These are phyloP conservation scores for Rugalucina vietnamica DNA, from an alignment of 2,888 invertebrate genomes.

Conservation along the genomic window DNA sequence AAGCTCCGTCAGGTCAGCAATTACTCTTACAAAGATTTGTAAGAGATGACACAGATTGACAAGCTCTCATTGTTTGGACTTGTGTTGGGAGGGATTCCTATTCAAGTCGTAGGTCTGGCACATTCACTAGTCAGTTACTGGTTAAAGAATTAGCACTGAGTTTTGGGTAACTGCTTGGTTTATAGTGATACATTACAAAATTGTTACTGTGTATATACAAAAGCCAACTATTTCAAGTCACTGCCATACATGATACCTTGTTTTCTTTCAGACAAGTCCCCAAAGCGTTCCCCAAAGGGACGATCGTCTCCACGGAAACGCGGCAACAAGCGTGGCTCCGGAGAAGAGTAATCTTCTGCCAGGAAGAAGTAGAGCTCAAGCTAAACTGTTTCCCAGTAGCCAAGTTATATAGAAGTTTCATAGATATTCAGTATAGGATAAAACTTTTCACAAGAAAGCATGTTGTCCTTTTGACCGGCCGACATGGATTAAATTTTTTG, in stretches of 20 bases:
- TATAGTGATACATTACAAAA: too few relatives aligned
- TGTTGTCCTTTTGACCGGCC: slow-evolving; percentile 59
- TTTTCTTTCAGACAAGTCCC: slow-evolving; percentile 79
- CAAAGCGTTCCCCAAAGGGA: slow-evolving; percentile 80
- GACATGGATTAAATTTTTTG: neutral
- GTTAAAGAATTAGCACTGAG: too few relatives aligned
- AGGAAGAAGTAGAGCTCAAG: slow-evolving; percentile 52
- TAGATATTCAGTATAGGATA: slow-evolving; percentile 65
- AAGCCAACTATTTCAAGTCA: too few relatives aligned
- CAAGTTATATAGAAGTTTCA: slow-evolving; percentile 66
- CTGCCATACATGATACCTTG: neutral
- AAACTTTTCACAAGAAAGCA: slow-evolving; percentile 73
- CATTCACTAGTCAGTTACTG: too few relatives aligned
- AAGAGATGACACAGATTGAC: too few relatives aligned
- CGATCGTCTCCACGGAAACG: slow-evolving; percentile 77
- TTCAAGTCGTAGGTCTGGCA: too few relatives aligned
- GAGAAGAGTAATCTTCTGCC: slow-evolving; percentile 71
- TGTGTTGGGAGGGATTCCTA: too few relatives aligned
- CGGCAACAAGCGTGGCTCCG: slow-evolving; percentile 77
- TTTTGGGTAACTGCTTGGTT: too few relatives aligned
- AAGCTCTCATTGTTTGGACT: too few relatives aligned
- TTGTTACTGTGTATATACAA: too few relatives aligned
- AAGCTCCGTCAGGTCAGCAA: too few relatives aligned
- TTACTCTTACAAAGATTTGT: too few relatives aligned
- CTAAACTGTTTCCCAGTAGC: slow-evolving; percentile 58